Conservation (phyloP, 2,797 vertebrate species). For the Sylvilagus floridanus region DNA sequence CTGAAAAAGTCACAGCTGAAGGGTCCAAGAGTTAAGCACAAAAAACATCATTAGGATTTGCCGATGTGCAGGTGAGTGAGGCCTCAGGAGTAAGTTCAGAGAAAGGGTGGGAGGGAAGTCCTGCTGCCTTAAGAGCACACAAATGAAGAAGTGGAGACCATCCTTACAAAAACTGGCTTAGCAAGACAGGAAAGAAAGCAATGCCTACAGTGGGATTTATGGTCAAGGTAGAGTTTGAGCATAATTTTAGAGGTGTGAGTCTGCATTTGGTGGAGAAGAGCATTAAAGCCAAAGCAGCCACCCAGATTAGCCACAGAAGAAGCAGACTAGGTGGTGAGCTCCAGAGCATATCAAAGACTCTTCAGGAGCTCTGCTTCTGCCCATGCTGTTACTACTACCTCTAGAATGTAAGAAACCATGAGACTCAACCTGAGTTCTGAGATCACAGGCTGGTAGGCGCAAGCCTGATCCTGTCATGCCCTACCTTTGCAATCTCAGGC, state of each 20-base stretch:
- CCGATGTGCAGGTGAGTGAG: not conserved
- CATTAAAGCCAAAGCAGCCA: not conserved
- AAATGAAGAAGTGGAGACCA: not conserved
- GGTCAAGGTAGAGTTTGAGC: not conserved
- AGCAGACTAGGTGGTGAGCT: not conserved
- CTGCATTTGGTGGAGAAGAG: not conserved
- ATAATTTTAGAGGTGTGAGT: not conserved
- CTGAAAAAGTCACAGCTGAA: not conserved
- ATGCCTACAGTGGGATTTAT: not conserved
- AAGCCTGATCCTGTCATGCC: not conserved
- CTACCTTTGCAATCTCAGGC: constrained; percentile 20
- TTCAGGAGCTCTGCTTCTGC: not conserved
- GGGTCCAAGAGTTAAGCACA: not conserved
- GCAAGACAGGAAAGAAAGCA: not conserved
- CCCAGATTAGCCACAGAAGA: too few species aligned
- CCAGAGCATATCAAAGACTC: not conserved
- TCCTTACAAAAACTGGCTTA: not conserved
- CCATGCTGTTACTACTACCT: not conserved
- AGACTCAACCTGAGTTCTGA: not conserved
- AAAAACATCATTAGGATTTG: not conserved
- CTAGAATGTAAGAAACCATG: not conserved
- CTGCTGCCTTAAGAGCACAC: not conserved
- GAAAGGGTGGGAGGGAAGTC: not conserved
- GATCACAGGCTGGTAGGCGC: not conserved
- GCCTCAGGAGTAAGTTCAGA: not conserved